Percentiles rank a stretch among this genome's conserved stretches.
phyloP scores from a whole-genome alignment of 2,797 vertebrate genomes.

The Lagocephalus sceleratus region DNA sequence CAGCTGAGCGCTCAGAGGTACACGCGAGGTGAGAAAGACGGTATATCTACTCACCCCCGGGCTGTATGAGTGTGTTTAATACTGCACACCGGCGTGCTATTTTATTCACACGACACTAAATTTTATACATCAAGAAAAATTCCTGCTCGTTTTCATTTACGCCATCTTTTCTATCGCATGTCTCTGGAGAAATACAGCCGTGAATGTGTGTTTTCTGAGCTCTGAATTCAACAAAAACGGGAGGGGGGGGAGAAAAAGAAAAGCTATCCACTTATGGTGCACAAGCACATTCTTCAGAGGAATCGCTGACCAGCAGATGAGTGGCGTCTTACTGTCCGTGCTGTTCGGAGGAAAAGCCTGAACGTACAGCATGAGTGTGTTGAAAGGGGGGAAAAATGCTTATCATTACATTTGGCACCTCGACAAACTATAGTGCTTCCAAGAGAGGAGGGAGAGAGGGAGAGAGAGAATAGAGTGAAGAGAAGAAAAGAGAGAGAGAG shows the following conservation, averaged over 20 bases:
- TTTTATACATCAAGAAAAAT: conserved; percentile 16
- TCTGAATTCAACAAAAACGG: conserved; percentile 1
- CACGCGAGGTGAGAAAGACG: conserved; percentile 14
- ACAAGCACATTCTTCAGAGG: conserved; percentile 68
- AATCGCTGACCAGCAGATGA: conserved; percentile 74
- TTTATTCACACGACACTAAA: conserved; percentile 25
- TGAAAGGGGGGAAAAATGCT: conserved; percentile 52
- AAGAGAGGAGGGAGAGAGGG: conserved; percentile 26
- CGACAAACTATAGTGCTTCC: conserved; percentile 63
- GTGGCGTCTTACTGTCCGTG: conserved; percentile 46
- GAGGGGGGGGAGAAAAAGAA: conserved; percentile 8
- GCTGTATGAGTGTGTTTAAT: conserved; percentile 34
- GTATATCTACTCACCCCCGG: conserved; percentile 17
- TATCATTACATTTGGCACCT: conserved; percentile 66
- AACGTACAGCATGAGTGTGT: conserved; percentile 45
- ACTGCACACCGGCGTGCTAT: conserved; percentile 15
- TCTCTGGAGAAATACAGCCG: conserved; percentile 39
- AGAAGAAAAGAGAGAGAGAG: conserved; percentile 3
- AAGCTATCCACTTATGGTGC: conserved; percentile 49
- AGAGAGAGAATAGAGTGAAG: conserved; percentile 3
- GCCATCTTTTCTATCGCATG: conserved; percentile 11
- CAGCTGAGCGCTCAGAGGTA: conserved; percentile 31
- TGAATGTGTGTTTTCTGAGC: conserved; percentile 42
- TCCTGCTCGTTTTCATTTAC: conserved; percentile 18
- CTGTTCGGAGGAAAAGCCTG: conserved; percentile 52